A percentile compares a stretch with the other conserved stretches of the same genome.
Conservation (phyloP, 2,797 vertebrate species). For the Austrolebias charrua region DNA sequence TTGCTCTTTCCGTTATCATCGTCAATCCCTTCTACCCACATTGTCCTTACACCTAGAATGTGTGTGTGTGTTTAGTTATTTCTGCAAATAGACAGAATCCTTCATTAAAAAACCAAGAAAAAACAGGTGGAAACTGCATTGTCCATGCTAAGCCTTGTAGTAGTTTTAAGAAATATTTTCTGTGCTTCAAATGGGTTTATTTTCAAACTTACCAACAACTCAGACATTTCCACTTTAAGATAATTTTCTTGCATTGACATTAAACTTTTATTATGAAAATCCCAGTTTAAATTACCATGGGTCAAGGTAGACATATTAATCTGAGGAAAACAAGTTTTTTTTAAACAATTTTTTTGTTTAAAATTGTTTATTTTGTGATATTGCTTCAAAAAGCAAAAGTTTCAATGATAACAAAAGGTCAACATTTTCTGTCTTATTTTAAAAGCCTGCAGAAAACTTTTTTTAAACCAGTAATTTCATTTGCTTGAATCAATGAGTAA, state of each 20-base stretch:
- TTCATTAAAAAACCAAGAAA: not conserved
- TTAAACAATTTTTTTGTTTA: too few relatives aligned
- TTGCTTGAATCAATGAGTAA: not conserved
- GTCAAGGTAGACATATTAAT: too few relatives aligned
- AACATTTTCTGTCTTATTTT: conserved; percentile 17
- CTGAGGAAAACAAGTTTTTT: too few relatives aligned
- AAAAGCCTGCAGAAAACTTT: not conserved
- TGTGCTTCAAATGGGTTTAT: not conserved
- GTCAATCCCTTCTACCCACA: conserved; percentile 27
- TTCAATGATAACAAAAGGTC: not conserved
- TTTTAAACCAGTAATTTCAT: not conserved
- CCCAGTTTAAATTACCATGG: too few relatives aligned
- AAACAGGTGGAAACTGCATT: not conserved
- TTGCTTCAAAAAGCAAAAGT: too few relatives aligned
- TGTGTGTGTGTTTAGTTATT: conserved; percentile 1
- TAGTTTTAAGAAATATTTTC: too few relatives aligned
- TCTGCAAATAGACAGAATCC: not conserved
- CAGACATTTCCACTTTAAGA: too few relatives aligned
- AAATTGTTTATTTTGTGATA: too few relatives aligned
- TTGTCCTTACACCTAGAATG: conserved; percentile 28
- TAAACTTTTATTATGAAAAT: too few relatives aligned
- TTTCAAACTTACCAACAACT: too few relatives aligned
- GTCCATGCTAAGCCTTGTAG: not conserved
- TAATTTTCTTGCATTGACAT: too few relatives aligned
- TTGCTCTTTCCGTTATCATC: conserved; percentile 27